Evolutionary conservation across 2,797 vertebrate species (phyloP).

Genomic region (Cirrhinus molitorella): DNA sequence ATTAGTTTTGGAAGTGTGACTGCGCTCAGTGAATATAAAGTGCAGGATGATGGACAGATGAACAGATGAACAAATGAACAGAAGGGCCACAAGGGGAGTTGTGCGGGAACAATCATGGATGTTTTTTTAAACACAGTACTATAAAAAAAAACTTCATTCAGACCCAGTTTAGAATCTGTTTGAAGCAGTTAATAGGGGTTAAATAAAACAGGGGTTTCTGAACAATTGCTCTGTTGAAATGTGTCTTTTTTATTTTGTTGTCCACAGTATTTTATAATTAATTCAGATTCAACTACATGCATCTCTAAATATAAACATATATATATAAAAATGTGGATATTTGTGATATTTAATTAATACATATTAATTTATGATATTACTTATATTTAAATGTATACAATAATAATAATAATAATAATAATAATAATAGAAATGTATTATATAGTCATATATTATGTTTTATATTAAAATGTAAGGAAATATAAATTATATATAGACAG

Average conservation of each 20-base stretch:
- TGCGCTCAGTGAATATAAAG: conserved; percentile 1
- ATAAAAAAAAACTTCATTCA: neutral
- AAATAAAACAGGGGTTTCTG: neutral
- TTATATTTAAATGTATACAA: neutral
- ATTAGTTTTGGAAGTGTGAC: neutral
- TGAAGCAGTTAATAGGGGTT: neutral
- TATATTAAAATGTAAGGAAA: no score
- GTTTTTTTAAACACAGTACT: neutral
- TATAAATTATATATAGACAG: no score
- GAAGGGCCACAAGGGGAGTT: neutral
- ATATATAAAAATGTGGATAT: neutral
- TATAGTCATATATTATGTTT: no score
- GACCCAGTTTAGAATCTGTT: neutral
- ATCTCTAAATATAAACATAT: neutral
- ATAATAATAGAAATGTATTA: no score
- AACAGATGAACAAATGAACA: neutral
- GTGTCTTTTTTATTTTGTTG: neutral
- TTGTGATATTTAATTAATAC: neutral
- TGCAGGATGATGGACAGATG: neutral
- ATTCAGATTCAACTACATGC: neutral
- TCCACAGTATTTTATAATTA: neutral
- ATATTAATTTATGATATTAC: neutral
- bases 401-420: neutral
- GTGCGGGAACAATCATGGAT: neutral
- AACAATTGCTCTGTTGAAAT: neutral